Base-by-base conservation (phyloP, 2,888 invertebrate genomes). In the Macaria notata region DNA sequence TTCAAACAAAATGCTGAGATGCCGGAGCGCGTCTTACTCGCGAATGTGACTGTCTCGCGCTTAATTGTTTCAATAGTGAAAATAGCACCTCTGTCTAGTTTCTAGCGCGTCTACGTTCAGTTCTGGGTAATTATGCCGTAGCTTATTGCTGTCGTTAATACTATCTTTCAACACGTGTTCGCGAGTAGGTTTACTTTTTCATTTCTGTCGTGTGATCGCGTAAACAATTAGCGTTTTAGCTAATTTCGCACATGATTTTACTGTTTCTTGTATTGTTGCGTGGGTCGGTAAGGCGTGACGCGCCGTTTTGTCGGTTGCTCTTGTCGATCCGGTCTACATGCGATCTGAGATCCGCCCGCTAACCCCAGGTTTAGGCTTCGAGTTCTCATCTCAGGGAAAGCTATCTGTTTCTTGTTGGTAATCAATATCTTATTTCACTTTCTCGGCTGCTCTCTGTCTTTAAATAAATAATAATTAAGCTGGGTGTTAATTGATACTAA, bases 291-390 rank as follows among this genome's bases (percentile, higher is more conserved):
- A 72, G 79, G 85, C 86, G 85, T 88, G 84, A 89, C 84, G 82
- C 76, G 73, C 75, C 83, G 83, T 86, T 89, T 87, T 87, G 86
- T 86, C 83, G 80, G 78, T 76, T 78, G 77, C 79, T 83, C 81
- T 84, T 84, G 81, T 77, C 82, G 87, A 87, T 83, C 81, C 89
- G 89, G 89, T 90, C 89, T 89, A 88, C 73, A 89, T 88, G 83
- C 81, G 74, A 62, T 66, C 56, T 69, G 76, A 78, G 76, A 86
- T 86, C 86, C 83, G 81, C 70, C 76, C 78, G 69, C 73, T 79
- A 81, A 86, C 84, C 84, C 81, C 77, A 76, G 78, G 78, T 79
- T 81, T 84, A 71, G 75, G 76, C 77, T 76, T 79, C 78, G 63
- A 66, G 71, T 72, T 78, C 75, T 72, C 75, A 69, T 61, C 60